Conservation (phyloP, 2,113 vertebrate species). For the Sinocyclocheilus anshuiensis region DNA sequence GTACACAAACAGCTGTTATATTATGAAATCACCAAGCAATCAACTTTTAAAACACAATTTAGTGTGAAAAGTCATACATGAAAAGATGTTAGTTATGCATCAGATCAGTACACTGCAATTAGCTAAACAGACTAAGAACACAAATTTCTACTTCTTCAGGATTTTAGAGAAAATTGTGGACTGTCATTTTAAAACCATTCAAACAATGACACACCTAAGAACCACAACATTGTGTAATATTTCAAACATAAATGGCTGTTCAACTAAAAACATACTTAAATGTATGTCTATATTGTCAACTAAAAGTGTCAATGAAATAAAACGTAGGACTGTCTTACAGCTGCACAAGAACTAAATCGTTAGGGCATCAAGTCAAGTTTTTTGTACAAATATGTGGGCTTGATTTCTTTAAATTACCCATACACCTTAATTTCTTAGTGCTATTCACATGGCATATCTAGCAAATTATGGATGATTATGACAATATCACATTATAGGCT, state of each 20-base stretch:
- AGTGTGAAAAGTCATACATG: constrained; percentile 48
- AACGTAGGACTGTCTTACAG: constrained; percentile 30
- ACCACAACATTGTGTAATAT: constrained; percentile 14
- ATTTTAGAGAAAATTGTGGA: background rate
- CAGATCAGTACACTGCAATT: constrained; percentile 42
- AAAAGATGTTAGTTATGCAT: constrained; percentile 37
- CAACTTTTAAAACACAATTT: constrained; percentile 50
- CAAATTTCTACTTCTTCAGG: background rate
- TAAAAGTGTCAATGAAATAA: constrained; percentile 26
- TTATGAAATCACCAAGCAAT: constrained; percentile 43
- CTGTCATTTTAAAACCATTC: constrained; percentile 25
- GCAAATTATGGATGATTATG: background rate
- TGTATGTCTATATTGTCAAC: constrained; percentile 6
- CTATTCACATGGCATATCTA: constrained; percentile 34
- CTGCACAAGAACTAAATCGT: background rate
- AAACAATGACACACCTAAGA: constrained; percentile 33
- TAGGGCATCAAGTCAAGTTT: background rate
- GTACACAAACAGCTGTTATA: constrained; percentile 50
- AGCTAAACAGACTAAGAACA: constrained; percentile 32
- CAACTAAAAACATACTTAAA: constrained; percentile 31
- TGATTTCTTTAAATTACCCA: background rate
- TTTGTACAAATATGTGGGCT: no score
- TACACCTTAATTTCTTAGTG: constrained; percentile 11
- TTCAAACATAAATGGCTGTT: background rate
- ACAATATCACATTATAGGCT: constrained; percentile 31